Conservation (phyloP, 2,888 invertebrate genomes). For the Aspidiotus rigidus region DNA sequence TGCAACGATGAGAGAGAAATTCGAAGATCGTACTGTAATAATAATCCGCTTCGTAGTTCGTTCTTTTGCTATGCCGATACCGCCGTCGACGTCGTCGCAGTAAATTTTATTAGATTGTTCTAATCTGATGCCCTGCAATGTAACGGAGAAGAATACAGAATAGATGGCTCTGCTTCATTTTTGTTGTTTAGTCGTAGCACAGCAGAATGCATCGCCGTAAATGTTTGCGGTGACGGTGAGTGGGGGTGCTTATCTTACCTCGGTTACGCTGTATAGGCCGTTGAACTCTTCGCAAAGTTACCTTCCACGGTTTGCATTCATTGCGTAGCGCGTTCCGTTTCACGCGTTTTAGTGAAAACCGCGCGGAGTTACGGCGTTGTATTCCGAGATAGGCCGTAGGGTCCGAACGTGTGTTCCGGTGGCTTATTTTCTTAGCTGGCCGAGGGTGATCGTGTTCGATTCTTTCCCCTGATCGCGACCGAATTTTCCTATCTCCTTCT, state of each 20-base stretch:
- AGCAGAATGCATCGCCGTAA: constrained; percentile 4
- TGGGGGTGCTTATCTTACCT: constrained; percentile 4
- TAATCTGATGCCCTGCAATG: background rate
- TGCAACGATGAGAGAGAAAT: no score
- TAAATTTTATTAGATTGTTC: background rate
- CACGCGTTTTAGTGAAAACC: background rate
- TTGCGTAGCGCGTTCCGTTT: background rate
- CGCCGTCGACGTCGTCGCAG: background rate
- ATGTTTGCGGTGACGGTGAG: constrained; percentile 2
- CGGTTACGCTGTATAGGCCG: background rate
- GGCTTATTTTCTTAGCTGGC: background rate
- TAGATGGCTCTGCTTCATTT: no score
- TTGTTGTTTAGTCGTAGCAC: background rate
- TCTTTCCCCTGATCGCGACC: background rate
- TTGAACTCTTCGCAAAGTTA: constrained; percentile 4
- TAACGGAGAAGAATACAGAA: background rate
- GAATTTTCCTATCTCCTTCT: no score
- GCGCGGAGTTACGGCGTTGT: background rate
- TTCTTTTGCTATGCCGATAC: background rate
- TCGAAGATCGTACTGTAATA: no score
- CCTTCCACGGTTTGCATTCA: background rate
- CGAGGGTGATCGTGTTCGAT: background rate
- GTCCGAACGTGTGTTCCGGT: background rate
- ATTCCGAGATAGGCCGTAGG: background rate
- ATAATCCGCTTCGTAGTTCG: background rate